Percentiles rank a stretch among this genome's conserved stretches.
Conservation (phyloP, 2,797 vertebrate species). For the Coendou prehensilis region DNA sequence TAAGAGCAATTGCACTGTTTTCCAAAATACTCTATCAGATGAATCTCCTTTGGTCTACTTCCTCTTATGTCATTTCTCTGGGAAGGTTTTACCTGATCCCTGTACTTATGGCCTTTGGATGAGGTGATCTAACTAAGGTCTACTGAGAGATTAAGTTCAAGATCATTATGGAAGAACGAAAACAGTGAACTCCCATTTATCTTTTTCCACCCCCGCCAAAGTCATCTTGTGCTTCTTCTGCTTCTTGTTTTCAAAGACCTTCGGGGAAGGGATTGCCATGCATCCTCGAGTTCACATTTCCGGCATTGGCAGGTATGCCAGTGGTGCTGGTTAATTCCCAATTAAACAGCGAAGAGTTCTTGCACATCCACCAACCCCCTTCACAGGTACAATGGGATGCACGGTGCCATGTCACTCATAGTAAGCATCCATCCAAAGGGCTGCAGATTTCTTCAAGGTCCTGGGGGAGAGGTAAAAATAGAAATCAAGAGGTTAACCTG, state of each 20-base stretch:
- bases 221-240: background rate
- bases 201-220: background rate
- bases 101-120: background rate
- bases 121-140: background rate
- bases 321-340: background rate
- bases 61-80: background rate
- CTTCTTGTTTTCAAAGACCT: background rate
- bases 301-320: background rate
- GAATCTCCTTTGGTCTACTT: background rate
- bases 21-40: background rate
- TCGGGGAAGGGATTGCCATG: background rate
- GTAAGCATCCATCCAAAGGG: slow-evolving; percentile 96
- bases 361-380: background rate
- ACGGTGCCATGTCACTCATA: slow-evolving; percentile 90
- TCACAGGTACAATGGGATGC: background rate
- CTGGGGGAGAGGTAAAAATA: slow-evolving; percentile 82
- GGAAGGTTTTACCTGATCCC: background rate
- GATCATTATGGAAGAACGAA: background rate
- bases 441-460: slow-evolving; percentile 94
- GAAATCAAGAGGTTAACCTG: background rate
- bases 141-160: background rate
- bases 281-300: background rate
- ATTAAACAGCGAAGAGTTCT: background rate
- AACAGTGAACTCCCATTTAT: background rate
- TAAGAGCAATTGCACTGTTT: background rate